A percentile compares a stretch with the other conserved stretches of the same genome.
Conservation (phyloP, 2,888 invertebrate genomes). For the Mellilla xanthometata region DNA sequence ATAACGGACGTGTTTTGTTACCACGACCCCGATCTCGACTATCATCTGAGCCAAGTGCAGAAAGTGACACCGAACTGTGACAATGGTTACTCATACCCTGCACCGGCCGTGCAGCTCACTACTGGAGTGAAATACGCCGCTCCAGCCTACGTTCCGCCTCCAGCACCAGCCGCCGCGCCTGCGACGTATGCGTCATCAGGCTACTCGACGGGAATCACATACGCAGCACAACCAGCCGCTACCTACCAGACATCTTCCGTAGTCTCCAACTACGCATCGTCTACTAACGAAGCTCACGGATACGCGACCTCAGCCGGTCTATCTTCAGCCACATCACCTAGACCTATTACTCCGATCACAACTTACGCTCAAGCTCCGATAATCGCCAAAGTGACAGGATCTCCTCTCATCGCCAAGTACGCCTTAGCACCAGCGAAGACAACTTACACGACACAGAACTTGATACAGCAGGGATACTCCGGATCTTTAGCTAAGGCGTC, state of each 20-base stretch:
- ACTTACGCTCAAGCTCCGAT: conserved; percentile 80
- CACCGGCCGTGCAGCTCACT: conserved; percentile 79
- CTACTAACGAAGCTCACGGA: conserved; percentile 73
- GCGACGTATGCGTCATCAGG: conserved; percentile 34
- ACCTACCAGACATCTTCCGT: conserved; percentile 43
- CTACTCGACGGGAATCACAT: conserved; percentile 50
- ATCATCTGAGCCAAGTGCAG: conserved; percentile 69
- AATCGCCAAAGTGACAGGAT: conserved; percentile 72
- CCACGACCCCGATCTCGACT: conserved; percentile 76
- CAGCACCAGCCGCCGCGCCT: conserved; percentile 25
- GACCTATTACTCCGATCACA: conserved; percentile 64
- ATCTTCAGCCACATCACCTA: conserved; percentile 56
- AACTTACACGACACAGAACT: conserved; percentile 57
- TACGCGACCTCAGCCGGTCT: conserved; percentile 80
- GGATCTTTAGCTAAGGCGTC: conserved; percentile 71
- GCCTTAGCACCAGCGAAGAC: conserved; percentile 58
- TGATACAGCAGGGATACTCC: conserved; percentile 53
- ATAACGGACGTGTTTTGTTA: conserved; percentile 58
- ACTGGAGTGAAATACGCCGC: conserved; percentile 53
- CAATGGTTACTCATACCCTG: conserved; percentile 80
- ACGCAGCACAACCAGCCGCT: conserved; percentile 51
- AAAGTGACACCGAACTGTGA: conserved; percentile 53
- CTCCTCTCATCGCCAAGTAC: conserved; percentile 69
- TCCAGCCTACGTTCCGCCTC: conserved; percentile 37
- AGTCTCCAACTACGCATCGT: conserved; percentile 45